Percentiles rank a stretch among this genome's conserved stretches.
These are phyloP conservation scores for Rhogogaster chlorosoma DNA, from an alignment of 2,888 invertebrate genomes.

Conservation along the genomic window DNA sequence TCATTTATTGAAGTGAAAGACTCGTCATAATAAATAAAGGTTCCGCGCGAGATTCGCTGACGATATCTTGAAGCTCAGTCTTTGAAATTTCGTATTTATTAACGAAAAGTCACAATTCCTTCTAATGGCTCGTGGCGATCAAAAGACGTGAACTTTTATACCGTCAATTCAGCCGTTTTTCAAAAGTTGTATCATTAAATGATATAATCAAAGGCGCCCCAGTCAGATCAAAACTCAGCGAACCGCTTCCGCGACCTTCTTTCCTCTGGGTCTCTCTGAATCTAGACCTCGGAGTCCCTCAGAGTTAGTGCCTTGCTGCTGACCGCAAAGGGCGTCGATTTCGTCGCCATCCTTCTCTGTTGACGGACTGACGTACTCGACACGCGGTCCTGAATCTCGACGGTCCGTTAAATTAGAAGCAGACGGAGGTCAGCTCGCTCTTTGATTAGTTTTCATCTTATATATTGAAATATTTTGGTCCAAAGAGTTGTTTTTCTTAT, in stretches of 20 bases:
- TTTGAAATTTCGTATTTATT: background rate
- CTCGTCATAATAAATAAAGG: background rate
- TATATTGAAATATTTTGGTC: slow-evolving; percentile 6
- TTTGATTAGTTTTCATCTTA: slow-evolving; percentile 18
- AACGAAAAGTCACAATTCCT: background rate
- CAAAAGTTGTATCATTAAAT: slow-evolving; percentile 13
- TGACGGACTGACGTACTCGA: background rate
- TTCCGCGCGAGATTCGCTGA: background rate
- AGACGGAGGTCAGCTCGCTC: background rate
- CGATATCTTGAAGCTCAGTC: background rate
- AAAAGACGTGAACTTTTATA: slow-evolving; percentile 1
- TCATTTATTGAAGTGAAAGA: background rate
- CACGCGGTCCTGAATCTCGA: background rate
- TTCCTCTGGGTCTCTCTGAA: slow-evolving; percentile 5
- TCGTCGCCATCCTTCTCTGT: background rate
- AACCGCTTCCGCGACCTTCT: background rate
- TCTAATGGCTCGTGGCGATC: slow-evolving; percentile 1
- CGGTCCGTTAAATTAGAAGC: background rate
- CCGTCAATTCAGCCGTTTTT: slow-evolving; percentile 21
- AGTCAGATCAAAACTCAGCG: background rate
- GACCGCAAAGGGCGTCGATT: slow-evolving; percentile 23
- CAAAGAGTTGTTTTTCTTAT: background rate
- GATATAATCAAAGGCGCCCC: background rate
- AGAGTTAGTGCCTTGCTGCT: slow-evolving; percentile 3
- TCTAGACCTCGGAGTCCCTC: background rate